Evolutionary conservation across 2,888 invertebrate species (phyloP), one percentile per base, ranked within the genome.

Genomic region (Cacoxenus indagator): DNA sequence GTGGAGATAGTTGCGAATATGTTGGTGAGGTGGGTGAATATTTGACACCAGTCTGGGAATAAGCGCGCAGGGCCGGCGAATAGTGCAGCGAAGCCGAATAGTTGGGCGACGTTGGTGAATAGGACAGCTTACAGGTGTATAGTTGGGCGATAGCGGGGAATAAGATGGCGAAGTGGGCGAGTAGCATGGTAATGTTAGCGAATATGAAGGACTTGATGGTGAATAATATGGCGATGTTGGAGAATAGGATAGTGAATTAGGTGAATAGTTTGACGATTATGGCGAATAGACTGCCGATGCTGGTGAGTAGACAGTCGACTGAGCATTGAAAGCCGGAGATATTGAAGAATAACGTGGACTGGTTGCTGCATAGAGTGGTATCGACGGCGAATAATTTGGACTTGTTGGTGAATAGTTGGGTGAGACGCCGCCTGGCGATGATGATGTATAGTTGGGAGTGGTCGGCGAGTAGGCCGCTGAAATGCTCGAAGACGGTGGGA

Each of bases 241-340:
- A 6, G 94, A 92, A 85, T 96, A 96, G 67, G 92, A 93, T 0
- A 95, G 96, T 31, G 93, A 92, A 0, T 94, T 94, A 0, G 96
- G 94, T 0, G 94, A 94, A 78, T 95, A 96, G 73, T 91, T 92
- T 0, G 93, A 94, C 11, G 92, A 92, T 0, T 93, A 92, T 0
- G 95, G 94, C 0, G 95, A 95, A 85, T 97, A 97, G 55, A 92
- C 92, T 0, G 96, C 95, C 31, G 92, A 93, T 0, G 94, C 93
- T 0, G 96, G 96, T 24, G 94, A 93, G 87, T 96, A 97, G 8
- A 91, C 90, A 0, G 95, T 94, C 19, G 92, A 91, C 0, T 93
- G 93, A 0, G 96, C 95, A 22, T 95, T 94, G 85, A 95, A 96
- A 64, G 92, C 93, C 0, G 95, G 95, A 79, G 93, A 93, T 2